phyloP scores from a whole-genome alignment of 2,113 vertebrate species.

The Osmerus mordax region DNA sequence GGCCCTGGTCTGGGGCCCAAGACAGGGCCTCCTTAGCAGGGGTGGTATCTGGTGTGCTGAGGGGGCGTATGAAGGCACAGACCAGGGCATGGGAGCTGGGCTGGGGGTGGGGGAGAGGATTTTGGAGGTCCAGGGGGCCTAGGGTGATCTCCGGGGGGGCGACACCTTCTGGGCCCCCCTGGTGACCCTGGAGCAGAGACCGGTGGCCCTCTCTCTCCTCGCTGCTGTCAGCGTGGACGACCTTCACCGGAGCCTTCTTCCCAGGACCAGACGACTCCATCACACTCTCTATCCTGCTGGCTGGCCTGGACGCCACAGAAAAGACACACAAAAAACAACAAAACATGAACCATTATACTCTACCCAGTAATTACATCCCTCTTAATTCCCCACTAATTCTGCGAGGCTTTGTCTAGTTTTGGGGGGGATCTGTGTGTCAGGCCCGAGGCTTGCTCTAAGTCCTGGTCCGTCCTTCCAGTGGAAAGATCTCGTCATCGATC shows the following conservation, averaged over 20 bases:
- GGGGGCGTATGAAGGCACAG: constrained; percentile 70
- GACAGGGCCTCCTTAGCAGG: constrained; percentile 1
- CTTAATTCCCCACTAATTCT: no score
- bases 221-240: constrained; percentile 77
- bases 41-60: not conserved
- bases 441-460: no score
- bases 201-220: constrained; percentile 73
- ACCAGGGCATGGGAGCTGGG: constrained; percentile 71
- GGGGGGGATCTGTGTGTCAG: no score
- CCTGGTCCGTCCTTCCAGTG: no score
- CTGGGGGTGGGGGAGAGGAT: constrained; percentile 44
- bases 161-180: constrained; percentile 50
- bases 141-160: constrained; percentile 55
- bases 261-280: constrained; percentile 70
- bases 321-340: not conserved
- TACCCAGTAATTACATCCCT: no score
- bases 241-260: constrained; percentile 85
- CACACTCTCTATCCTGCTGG: constrained; percentile 65
- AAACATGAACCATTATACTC: no score
- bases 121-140: constrained; percentile 59
- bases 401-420: no score
- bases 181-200: constrained; percentile 64
- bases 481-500: no score
- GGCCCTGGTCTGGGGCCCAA: constrained; percentile 25
- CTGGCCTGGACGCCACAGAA: constrained; percentile 32